Evolutionary conservation across 2,113 vertebrate species (phyloP), one percentile per base, ranked within the genome.

Genomic region (Varanus salvator): DNA sequence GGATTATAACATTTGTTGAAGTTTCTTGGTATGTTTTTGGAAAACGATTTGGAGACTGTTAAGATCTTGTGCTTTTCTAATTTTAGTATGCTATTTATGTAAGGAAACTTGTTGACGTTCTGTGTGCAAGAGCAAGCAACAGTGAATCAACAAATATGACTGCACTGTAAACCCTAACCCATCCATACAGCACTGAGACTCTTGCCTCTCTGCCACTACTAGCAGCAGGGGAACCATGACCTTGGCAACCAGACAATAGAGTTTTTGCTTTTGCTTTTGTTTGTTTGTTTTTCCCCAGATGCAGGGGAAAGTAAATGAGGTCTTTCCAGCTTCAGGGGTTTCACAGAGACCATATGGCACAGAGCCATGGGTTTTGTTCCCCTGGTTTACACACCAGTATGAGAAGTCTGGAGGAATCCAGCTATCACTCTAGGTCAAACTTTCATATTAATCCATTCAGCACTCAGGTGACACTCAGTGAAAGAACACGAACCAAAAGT

Each of bases 131-230:
- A 8, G 54, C 66, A 83, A 88, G 83, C 88, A 0, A 0, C n/a
- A 74, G 44, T 85, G 84, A 87, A 83, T 77, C 38, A 88, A 89
- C 80, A 81, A 76, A 93, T 17, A 72, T 91, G 50, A 69, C 80
- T 90, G 87, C 84, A 81, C 52, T 86, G 1, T 23, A 1, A 44
- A 44, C 38, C 38, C 38, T 44, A 44, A 44, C 38, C 38, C 38
- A 44, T 44, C 38, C 38, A 44, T 44, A 44, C 38, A 44, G 38
- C 57, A 60, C 57, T 14, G 57, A 11, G 57, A 14, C 15, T 60
- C 11, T 14, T 60, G 11, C 15, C 15, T 60, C 57, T 60, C 57
- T 60, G 57, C 57, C 3, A 60, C 57, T 60, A 60, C 9, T 60
- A 60, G 11, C 57, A 60, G 57, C 57, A 14, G 12, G 57, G 15